Conservation (phyloP, 2,113 vertebrate species). For the Malurus cyaneus region DNA sequence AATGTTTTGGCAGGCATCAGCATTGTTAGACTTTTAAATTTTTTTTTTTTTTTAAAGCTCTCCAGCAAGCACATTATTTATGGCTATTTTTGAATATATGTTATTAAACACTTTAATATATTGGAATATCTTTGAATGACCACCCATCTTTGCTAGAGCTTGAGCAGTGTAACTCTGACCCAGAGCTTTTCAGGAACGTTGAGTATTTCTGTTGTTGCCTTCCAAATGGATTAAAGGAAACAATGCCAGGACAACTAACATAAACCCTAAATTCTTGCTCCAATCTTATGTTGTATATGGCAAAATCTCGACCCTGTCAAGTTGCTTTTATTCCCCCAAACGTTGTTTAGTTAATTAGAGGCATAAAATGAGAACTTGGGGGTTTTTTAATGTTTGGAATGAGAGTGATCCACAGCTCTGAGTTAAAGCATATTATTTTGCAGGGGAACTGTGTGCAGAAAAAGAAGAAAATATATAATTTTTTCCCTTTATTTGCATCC, state of each 20-base stretch:
- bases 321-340: background rate
- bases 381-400: background rate
- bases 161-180: background rate
- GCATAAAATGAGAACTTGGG: background rate
- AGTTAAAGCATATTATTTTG: background rate
- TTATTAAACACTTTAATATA: conserved; percentile 7
- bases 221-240: background rate
- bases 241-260: background rate
- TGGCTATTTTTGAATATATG: background rate
- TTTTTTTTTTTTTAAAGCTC: background rate
- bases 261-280: background rate
- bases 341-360: background rate
- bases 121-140: background rate
- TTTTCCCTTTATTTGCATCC: background rate
- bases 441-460: background rate
- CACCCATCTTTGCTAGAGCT: background rate
- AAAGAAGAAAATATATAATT: background rate
- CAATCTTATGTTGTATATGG: background rate
- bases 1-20: conserved; percentile 22
- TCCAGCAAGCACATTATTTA: background rate
- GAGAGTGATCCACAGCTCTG: background rate
- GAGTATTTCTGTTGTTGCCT: background rate
- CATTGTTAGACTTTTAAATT: background rate
- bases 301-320: background rate
- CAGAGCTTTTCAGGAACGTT: background rate